Evolutionary conservation across 2,113 vertebrate genomes (phyloP), one percentile per base, ranked within the genome.

Genomic region (Sprattus sprattus): DNA sequence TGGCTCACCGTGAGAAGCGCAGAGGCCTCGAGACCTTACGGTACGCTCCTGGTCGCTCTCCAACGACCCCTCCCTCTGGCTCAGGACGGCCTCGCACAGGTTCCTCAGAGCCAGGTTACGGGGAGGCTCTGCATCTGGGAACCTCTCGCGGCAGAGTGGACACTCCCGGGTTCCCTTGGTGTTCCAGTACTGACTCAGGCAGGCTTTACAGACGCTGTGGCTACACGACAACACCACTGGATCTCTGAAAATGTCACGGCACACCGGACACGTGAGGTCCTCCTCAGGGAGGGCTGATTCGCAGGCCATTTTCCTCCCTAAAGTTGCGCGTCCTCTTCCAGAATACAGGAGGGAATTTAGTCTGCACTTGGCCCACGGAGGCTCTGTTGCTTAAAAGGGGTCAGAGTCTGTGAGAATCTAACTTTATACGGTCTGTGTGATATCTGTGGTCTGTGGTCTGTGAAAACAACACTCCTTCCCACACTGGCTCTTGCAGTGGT

Each of bases 31-130:
- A 64, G n/a, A 18, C 52, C 52, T 18, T 2, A 54, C 52, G 4
- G 52, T 3, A 13, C 52, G 16, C 52, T 4, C 16, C 52, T 4
- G 15, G 15, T 9, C 50, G 25, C 52, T 45, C 13, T 6, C 45
- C 71, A 75, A 78, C 22, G 75, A 25, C 39, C 1, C 45, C 46
- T 78, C 39, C 28, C 28, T 8, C 20, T 16, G 50, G 11, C 87
- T 60, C 45, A 60, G 75, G 3, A 87, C 87, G 11, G 64, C 60
- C 50, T 90, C 86, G 20, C 89, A 88, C 75, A 90, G 82, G 64
- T 88, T 90, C 60, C 81, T 90, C 50, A 90, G 82, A 9, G 52
- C 82, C 82, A 83, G 50, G 44, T 83, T 83, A 18, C 54, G 3
- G 6, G 54, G 82, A 28, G 82, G 82, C 11, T 44, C 32, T 8